Evolutionary conservation across 2,888 invertebrate genomes (phyloP).

Genomic region (Leucozona laternaria): DNA sequence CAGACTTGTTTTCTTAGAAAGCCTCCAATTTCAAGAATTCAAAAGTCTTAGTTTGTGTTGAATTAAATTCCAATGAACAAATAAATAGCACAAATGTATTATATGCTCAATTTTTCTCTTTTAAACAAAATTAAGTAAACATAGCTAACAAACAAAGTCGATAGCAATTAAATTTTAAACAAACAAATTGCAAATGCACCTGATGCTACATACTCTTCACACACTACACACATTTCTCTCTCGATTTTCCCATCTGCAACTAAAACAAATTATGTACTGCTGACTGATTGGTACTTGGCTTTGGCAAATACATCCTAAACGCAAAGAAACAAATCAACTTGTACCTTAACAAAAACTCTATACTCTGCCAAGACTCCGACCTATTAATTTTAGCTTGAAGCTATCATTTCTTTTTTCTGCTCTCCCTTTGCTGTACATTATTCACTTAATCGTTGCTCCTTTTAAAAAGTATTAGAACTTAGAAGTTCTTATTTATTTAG

Average conservation of each 20-base stretch:
- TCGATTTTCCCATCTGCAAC: slow-evolving; percentile 7
- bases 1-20: background rate
- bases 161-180: slow-evolving; percentile 26
- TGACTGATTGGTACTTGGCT: slow-evolving; percentile 24
- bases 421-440: background rate
- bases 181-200: slow-evolving; percentile 24
- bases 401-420: slow-evolving; percentile 24
- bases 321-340: slow-evolving; percentile 48
- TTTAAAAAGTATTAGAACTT: slow-evolving; percentile 31
- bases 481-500: slow-evolving; percentile 55
- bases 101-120: slow-evolving; percentile 4
- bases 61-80: background rate
- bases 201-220: background rate
- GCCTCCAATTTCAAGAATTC: too few species aligned
- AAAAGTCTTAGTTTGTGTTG: background rate
- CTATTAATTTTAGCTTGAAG: slow-evolving; percentile 40
- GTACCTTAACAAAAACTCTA: background rate
- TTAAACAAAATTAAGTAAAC: background rate
- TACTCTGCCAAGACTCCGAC: slow-evolving; percentile 23
- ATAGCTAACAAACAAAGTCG: slow-evolving; percentile 5
- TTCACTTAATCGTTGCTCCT: slow-evolving; percentile 47
- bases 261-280: slow-evolving; percentile 34
- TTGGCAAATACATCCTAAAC: slow-evolving; percentile 23
- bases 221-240: background rate
- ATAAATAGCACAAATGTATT: background rate